phyloP scores from a whole-genome alignment of 2,797 vertebrate species.

The Schizopygopsis pylzovi region DNA sequence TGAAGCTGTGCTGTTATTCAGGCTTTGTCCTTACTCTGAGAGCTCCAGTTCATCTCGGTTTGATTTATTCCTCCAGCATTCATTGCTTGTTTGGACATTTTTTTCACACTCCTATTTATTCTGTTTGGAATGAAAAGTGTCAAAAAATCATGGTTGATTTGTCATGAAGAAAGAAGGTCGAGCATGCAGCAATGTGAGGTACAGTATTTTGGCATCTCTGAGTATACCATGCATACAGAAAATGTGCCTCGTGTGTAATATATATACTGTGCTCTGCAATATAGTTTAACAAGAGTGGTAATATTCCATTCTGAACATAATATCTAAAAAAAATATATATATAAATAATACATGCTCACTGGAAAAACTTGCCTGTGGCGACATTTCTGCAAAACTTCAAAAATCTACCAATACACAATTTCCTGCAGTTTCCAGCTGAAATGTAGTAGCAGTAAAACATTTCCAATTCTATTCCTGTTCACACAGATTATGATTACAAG shows the following conservation, averaged over 20 bases:
- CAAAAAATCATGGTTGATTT: conserved; percentile 1
- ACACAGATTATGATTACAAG: neutral
- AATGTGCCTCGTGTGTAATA: conserved; percentile 3
- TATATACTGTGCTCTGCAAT: neutral
- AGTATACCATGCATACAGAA: conserved; percentile 13
- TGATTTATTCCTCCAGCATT: neutral
- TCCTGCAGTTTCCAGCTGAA: neutral
- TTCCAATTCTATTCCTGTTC: neutral
- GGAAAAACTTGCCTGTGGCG: neutral
- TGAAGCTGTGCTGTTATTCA: neutral
- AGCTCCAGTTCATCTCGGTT: neutral
- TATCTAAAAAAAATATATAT: neutral
- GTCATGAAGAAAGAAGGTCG: neutral
- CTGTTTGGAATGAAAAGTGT: conserved; percentile 23
- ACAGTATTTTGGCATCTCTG: neutral
- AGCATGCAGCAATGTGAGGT: neutral
- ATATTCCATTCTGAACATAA: conserved; percentile 2
- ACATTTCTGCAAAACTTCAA: neutral
- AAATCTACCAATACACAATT: neutral
- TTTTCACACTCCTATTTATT: neutral
- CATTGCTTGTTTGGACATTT: conserved; percentile 20
- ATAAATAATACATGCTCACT: neutral
- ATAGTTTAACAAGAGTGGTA: neutral
- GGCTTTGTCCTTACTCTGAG: neutral
- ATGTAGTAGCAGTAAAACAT: neutral